Percentiles rank a stretch among this genome's conserved stretches.
These are phyloP conservation scores for Pomatostomus ruficeps DNA, from an alignment of 2,113 vertebrate species.

Conservation along the genomic window DNA sequence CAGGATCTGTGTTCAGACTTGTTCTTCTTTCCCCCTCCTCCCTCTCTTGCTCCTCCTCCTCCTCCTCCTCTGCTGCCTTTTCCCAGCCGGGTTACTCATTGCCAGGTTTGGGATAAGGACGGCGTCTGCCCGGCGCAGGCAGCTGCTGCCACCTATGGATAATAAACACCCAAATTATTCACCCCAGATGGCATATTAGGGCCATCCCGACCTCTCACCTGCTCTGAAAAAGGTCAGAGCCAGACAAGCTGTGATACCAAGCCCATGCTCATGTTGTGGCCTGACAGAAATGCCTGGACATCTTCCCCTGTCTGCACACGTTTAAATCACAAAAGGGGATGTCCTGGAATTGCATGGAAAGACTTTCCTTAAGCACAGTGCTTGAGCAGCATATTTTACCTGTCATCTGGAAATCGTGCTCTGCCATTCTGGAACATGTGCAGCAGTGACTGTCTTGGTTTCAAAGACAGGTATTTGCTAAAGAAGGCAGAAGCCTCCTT, in stretches of 20 bases:
- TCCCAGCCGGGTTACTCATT: neutral
- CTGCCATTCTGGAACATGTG: neutral
- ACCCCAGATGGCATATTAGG: neutral
- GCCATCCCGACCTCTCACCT: neutral
- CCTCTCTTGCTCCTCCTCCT: neutral
- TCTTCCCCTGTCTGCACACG: neutral
- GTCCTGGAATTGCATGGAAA: neutral
- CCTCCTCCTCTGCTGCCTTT: too few relatives aligned
- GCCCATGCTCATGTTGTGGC: too few relatives aligned
- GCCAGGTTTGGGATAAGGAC: neutral
- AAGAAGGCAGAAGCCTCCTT: too few relatives aligned
- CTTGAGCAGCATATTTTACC: neutral
- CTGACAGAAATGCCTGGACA: neutral
- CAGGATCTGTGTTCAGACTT: neutral
- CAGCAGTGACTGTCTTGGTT: too few relatives aligned
- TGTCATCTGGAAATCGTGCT: neutral
- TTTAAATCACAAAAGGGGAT: neutral
- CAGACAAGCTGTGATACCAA: neutral
- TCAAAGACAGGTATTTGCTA: too few relatives aligned
- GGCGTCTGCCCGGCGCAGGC: neutral
- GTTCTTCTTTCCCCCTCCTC: neutral
- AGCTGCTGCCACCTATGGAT: constrained; percentile 56
- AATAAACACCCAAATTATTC: neutral
- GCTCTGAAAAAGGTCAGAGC: neutral
- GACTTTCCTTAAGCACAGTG: neutral